Percentiles rank a stretch among this genome's conserved stretches.
Conservation (phyloP, 2,888 invertebrate genomes). For the Geotrupes spiniger region DNA sequence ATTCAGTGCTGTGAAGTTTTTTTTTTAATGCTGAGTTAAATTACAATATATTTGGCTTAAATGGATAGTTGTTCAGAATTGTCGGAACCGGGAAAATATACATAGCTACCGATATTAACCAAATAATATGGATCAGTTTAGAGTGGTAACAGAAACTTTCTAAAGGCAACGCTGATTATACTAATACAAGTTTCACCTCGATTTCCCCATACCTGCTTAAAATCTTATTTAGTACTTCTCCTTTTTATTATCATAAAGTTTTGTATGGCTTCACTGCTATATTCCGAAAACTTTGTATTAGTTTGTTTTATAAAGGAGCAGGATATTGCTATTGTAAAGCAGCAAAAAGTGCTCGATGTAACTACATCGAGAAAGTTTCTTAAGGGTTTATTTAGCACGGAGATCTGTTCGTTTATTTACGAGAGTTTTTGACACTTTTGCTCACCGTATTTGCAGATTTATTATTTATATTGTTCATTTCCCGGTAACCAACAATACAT, state of each 20-base stretch:
- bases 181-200: too few relatives aligned
- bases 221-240: background rate
- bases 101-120: too few relatives aligned
- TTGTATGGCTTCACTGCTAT: slow-evolving; percentile 4
- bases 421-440: slow-evolving; percentile 21
- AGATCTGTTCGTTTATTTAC: slow-evolving; percentile 18
- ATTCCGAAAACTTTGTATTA: slow-evolving; percentile 15
- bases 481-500: too few relatives aligned
- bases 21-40: too few relatives aligned
- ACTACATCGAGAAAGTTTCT: slow-evolving; percentile 17
- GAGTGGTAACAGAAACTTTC: too few relatives aligned
- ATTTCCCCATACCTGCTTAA: too few relatives aligned
- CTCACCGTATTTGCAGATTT: slow-evolving; percentile 8
- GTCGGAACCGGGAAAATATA: too few relatives aligned
- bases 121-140: too few relatives aligned
- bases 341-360: slow-evolving; percentile 16
- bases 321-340: slow-evolving; percentile 20
- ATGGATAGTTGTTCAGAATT: too few relatives aligned
- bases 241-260: slow-evolving; percentile 12
- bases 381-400: slow-evolving; percentile 15
- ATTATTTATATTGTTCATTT: slow-evolving; percentile 16
- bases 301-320: slow-evolving; percentile 5
- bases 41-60: too few relatives aligned
- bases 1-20: too few relatives aligned
- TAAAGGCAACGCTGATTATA: too few relatives aligned